Percentiles rank a stretch among this genome's conserved stretches.
Conservation (phyloP, 2,113 vertebrate genomes). For the Scophthalmus maximus region DNA sequence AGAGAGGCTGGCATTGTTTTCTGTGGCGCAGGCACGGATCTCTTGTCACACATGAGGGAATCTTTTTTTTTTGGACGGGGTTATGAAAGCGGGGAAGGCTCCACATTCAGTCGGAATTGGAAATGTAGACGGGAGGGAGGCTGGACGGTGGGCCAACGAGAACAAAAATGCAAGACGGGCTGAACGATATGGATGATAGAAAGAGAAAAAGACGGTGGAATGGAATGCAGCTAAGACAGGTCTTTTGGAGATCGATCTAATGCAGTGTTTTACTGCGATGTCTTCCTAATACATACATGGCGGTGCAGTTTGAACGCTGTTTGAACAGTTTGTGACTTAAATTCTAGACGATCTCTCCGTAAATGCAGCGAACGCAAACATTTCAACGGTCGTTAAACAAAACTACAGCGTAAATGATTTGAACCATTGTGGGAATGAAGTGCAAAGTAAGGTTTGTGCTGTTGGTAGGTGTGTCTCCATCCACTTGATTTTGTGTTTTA, state of each 20-base stretch:
- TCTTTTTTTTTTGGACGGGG: constrained; percentile 26
- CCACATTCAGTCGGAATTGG: constrained; percentile 45
- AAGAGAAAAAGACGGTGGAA: background rate
- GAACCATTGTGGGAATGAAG: too few species aligned
- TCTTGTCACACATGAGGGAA: constrained; percentile 64
- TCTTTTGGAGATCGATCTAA: background rate
- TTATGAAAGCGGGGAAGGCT: constrained; percentile 49
- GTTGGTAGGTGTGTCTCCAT: too few species aligned
- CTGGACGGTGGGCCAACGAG: constrained; percentile 23
- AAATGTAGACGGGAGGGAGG: constrained; percentile 24
- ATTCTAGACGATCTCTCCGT: background rate
- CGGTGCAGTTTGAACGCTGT: background rate
- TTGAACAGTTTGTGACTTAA: background rate
- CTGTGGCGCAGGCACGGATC: constrained; percentile 26
- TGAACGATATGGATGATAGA: background rate
- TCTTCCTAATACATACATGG: too few species aligned
- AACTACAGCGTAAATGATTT: too few species aligned
- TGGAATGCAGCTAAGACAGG: background rate
- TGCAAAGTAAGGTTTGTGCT: too few species aligned
- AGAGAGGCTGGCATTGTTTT: constrained; percentile 71
- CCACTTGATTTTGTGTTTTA: too few species aligned
- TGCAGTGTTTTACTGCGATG: too few species aligned
- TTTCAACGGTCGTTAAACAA: too few species aligned
- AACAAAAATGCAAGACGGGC: constrained; percentile 17
- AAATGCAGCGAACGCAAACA: too few species aligned